Conservation (phyloP, 2,888 invertebrate genomes). For the Galeruca laticollis region DNA sequence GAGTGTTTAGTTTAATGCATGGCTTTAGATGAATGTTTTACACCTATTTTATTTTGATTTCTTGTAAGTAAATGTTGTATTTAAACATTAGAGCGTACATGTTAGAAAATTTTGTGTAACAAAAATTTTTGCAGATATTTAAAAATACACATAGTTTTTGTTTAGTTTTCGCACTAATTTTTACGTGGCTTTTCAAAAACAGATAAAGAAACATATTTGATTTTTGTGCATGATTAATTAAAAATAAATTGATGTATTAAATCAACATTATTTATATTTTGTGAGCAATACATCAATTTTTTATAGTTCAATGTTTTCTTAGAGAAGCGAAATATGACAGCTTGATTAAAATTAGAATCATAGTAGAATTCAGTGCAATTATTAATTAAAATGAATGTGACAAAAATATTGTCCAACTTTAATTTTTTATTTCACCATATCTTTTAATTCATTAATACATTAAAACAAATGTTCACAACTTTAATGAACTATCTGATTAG, state of each 20-base stretch:
- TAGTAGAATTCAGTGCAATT: no score
- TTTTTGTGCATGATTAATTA: slow-evolving; percentile 34
- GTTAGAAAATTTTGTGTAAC: neutral
- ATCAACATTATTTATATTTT: no score
- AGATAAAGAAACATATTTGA: slow-evolving; percentile 37
- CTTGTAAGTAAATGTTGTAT: neutral
- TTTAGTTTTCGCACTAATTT: slow-evolving; percentile 36
- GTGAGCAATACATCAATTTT: neutral
- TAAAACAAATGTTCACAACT: no score
- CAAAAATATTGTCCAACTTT: no score
- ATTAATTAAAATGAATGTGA: no score
- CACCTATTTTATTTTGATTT: neutral
- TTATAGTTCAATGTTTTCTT: neutral
- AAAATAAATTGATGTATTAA: neutral
- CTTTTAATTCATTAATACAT: no score
- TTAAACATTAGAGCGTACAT: neutral
- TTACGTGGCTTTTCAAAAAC: slow-evolving; percentile 27
- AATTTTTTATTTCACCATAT: no score
- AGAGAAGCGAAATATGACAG: no score
- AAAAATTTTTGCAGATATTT: neutral
- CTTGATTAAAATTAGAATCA: no score
- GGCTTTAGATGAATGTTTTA: slow-evolving; percentile 23
- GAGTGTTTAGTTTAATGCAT: slow-evolving; percentile 33
- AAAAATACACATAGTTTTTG: slow-evolving; percentile 12
- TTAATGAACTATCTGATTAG: no score